These are phyloP conservation scores for Odiellus spinosus DNA, from an alignment of 2,888 invertebrate genomes.

Conservation along the genomic window DNA sequence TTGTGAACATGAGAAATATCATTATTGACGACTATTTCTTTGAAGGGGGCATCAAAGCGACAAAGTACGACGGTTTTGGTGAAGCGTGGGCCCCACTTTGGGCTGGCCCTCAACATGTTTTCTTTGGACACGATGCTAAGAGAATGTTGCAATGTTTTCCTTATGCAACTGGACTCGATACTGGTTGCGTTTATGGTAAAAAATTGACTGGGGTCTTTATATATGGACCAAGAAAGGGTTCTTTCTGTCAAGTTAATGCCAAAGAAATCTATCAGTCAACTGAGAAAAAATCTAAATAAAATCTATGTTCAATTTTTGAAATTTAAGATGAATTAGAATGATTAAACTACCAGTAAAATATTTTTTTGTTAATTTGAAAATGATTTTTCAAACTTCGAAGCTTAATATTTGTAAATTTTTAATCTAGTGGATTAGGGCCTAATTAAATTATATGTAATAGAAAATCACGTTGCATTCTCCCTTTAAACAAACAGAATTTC, in stretches of 20 bases:
- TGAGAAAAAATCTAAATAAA: neutral
- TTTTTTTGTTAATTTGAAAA: too few relatives aligned
- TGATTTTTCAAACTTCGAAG: too few relatives aligned
- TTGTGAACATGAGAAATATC: constrained; percentile 29
- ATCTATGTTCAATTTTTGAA: too few relatives aligned
- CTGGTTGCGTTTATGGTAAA: constrained; percentile 30
- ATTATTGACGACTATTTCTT: constrained; percentile 18
- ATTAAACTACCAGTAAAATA: too few relatives aligned
- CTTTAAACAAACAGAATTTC: too few relatives aligned
- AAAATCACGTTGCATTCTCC: too few relatives aligned
- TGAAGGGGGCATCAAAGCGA: constrained; percentile 17
- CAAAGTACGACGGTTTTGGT: constrained; percentile 21
- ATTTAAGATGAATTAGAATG: too few relatives aligned
- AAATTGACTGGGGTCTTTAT: constrained; percentile 25
- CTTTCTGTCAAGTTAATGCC: constrained; percentile 15
- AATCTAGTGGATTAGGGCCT: too few relatives aligned
- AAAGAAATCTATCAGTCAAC: neutral
- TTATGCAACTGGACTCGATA: constrained; percentile 30
- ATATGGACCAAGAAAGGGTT: constrained; percentile 15
- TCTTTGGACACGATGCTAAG: constrained; percentile 31
- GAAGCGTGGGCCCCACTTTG: constrained; percentile 27
- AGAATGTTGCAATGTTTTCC: constrained; percentile 24
- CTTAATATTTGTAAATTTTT: too few relatives aligned
- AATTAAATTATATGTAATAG: too few relatives aligned
- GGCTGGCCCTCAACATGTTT: constrained; percentile 30